A percentile compares a stretch with the other conserved stretches of the same genome.
Conservation (phyloP, 2,113 vertebrate genomes). For the Melospiza melodia region DNA sequence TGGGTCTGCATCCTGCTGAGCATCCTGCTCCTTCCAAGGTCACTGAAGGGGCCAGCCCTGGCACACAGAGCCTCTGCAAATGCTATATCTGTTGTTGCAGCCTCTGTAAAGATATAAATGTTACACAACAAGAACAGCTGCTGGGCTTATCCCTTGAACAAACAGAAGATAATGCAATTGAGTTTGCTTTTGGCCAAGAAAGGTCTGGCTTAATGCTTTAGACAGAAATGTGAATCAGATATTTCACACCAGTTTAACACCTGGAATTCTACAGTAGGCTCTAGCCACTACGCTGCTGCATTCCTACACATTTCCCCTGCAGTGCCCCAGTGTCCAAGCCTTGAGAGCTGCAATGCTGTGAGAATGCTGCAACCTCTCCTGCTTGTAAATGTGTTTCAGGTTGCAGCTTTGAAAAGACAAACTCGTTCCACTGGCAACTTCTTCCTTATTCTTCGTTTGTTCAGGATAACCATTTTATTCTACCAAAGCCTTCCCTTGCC, state of each 20-base stretch:
- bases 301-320: background rate
- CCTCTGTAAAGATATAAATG: background rate
- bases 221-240: constrained; percentile 16
- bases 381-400: background rate
- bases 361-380: background rate
- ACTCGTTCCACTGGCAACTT: background rate
- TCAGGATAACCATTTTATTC: background rate
- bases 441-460: background rate
- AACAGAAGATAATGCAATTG: constrained; percentile 46
- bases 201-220: constrained; percentile 34
- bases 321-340: background rate
- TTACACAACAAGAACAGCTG: constrained; percentile 24
- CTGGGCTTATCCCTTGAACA: constrained; percentile 33
- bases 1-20: background rate
- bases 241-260: background rate
- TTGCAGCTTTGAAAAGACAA: background rate
- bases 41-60: background rate
- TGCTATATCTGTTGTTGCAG: background rate
- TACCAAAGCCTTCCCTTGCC: background rate
- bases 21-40: background rate
- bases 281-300: background rate
- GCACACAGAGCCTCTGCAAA: background rate
- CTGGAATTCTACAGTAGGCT: background rate
- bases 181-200: constrained; percentile 37
- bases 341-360: background rate